Evolutionary conservation across 1,140 invertebrate genomes (phyloP), one percentile per base, ranked within the genome.

Genomic region (Hirudo medicinalis): DNA sequence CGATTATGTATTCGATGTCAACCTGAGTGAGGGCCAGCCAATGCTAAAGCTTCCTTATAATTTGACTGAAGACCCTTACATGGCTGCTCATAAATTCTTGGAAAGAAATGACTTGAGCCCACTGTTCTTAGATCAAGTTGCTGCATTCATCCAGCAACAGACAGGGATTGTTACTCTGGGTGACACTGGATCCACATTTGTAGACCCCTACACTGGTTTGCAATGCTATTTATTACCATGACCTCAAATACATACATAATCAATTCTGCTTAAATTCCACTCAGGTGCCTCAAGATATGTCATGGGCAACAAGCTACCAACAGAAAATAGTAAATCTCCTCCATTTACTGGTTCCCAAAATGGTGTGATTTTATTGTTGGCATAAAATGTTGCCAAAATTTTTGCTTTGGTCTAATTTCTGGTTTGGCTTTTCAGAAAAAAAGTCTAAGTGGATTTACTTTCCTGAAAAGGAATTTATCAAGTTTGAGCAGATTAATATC

Each of bases 1-100:
- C 80, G 94, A 97, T 83, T 96, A 88, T 83, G 93, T 97, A 25
- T 97, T 97, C 80, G 89, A 87, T 75, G 91, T 98, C 6, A 92
- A 95, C 76, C 88, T 97, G 72, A 90, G 94, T 78, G 92, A 95
- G 79, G 91, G 89, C 2, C 86, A 87, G 66, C 89, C 90, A 2
- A 86, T 91, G 0, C 82, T 97, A 5, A 96, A 97, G 81, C 82
- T 98, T 68, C 92, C 92, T 0, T 97, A 91, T 79, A 97, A 97
- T 79, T 86, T 86, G 17, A 78, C 76, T 29, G 87, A 89, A 76
- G 86, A 89, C 77, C 87, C 87, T 0, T 88, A 85, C 83, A 80
- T 83, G 74, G 86, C 85, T 29, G 88, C 88, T 36, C 86, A 88
- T 75, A 80, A 82, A 54, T 89, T 89, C 78, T 84, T 89, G 36